Conservation (phyloP, 2,888 invertebrate species). For the Hyles lineata region DNA sequence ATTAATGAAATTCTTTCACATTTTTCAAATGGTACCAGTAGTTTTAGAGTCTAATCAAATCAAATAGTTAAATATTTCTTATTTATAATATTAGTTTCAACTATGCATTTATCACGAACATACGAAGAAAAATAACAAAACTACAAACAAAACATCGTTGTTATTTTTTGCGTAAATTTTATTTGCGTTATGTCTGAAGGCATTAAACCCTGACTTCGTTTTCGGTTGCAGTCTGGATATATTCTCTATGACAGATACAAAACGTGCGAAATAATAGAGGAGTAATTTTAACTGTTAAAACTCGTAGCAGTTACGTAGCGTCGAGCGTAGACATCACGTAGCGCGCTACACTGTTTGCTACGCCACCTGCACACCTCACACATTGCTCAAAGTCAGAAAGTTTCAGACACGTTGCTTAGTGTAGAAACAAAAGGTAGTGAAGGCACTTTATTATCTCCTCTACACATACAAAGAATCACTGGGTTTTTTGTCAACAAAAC, state of each 20-base stretch:
- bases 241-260: not conserved
- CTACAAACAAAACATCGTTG: no score
- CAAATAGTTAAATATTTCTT: no score
- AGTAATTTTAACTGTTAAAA: not conserved
- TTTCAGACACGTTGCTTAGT: slow-evolving; percentile 8
- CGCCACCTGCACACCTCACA: slow-evolving; percentile 17
- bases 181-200: no score
- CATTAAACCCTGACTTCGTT: no score
- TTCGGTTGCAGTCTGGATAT: no score
- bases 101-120: no score
- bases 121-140: no score
- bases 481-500: not conserved
- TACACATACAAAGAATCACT: not conserved
- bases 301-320: slow-evolving; percentile 2
- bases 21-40: no score
- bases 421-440: slow-evolving; percentile 3
- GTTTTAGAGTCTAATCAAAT: no score
- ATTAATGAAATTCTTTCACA: no score
- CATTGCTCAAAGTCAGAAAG: slow-evolving; percentile 27
- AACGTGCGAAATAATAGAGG: not conserved
- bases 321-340: slow-evolving; percentile 28
- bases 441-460: not conserved
- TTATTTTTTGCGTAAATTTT: no score
- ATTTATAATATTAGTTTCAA: no score
- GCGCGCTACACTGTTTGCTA: not conserved